Base-by-base conservation (phyloP, 1,140 invertebrate genomes). In the Cyrtorhinus lividipennis region DNA sequence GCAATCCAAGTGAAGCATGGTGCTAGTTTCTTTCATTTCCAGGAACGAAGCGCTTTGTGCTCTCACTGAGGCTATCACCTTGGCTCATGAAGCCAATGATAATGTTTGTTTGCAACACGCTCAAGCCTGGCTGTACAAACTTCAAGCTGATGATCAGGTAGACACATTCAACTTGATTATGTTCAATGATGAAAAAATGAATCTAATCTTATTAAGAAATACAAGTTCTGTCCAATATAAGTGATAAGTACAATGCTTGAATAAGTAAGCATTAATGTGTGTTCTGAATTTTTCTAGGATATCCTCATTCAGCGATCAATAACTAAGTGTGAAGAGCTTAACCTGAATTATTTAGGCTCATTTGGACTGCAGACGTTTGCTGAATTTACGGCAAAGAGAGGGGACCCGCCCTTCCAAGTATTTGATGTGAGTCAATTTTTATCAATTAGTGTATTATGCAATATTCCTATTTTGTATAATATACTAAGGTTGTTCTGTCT, bases 21-120 rank as follows among this genome's bases (percentile, higher is more conserved):
- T n/a, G n/a, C n/a, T n/a, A n/a, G n/a, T n/a, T n/a, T n/a, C n/a
- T n/a, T n/a, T n/a, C n/a, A n/a, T 38, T 64, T 64, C 48, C 68
- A 90, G 87, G 66, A 77, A 84, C 63, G 83, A 91, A 70, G 87
- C 90, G 0, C 73, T 88, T 68, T 79, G 80, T 62, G 86, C 88
- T 25, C 77, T 94, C 15, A 84, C 84, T 69, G 91, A 94, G 77
- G 86, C 90, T 12, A 84, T 94, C 62, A 84, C 84, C 72, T 78
- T 90, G 68, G 88, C 90, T n/a, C 91, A 94, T 73, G 86, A 90
- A 75, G 83, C 83, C 44, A 88, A 85, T 63, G 91, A 94, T 71
- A 83, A 87, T 70, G 77, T 86, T 53, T 92, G 89, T 70, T 77
- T 94, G 24, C 89, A 93, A 73, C 81, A 91, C 72, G 87, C 88